These are phyloP conservation scores for Cottus gobio DNA, from an alignment of 2,113 vertebrate genomes.

Conservation along the genomic window DNA sequence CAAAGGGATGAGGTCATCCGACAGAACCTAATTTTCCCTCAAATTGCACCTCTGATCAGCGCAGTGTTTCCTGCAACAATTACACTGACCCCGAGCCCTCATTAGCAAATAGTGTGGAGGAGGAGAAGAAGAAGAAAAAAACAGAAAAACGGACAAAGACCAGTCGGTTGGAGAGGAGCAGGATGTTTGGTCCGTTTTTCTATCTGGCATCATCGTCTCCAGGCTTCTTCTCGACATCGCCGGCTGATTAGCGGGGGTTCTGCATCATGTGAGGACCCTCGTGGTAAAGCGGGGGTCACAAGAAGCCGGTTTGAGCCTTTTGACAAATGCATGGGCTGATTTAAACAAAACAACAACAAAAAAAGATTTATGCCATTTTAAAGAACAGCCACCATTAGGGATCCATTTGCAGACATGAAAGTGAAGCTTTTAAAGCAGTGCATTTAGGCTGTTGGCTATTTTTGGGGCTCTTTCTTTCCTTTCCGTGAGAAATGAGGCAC, in stretches of 20 bases:
- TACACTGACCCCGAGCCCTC: constrained; percentile 81
- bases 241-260: constrained; percentile 75
- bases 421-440: neutral
- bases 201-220: constrained; percentile 65
- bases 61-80: constrained; percentile 84
- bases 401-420: constrained; percentile 41
- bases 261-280: constrained; percentile 35
- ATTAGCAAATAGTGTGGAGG: constrained; percentile 78
- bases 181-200: constrained; percentile 63
- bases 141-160: constrained; percentile 68
- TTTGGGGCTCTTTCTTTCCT: neutral
- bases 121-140: constrained; percentile 32
- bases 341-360: constrained; percentile 4
- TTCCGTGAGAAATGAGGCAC: constrained; percentile 2
- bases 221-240: constrained; percentile 71
- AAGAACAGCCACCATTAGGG: constrained; percentile 12
- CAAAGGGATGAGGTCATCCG: constrained; percentile 80
- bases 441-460: constrained; percentile 33
- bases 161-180: constrained; percentile 62
- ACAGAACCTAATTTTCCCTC: constrained; percentile 82
- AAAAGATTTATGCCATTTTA: constrained; percentile 8
- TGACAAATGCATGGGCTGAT: constrained; percentile 33
- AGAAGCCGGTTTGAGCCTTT: constrained; percentile 30
- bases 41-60: constrained; percentile 85
- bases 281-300: constrained; percentile 37